Percentiles rank a stretch among this genome's conserved stretches.
Conservation (phyloP, 2,113 vertebrate genomes). For the Myotis yumanensis region DNA sequence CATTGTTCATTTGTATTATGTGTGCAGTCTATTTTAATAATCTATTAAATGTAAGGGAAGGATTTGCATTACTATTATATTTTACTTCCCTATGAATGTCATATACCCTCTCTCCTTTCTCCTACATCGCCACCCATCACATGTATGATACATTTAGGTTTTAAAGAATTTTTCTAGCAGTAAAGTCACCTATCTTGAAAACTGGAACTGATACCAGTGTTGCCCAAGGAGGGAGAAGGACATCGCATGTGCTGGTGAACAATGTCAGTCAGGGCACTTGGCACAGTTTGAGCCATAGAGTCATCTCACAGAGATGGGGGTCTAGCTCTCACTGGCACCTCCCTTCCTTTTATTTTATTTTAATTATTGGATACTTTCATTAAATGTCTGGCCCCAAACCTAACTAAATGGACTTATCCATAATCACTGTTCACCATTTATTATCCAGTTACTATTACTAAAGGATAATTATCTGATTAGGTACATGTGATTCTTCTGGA, state of each 20-base stretch:
- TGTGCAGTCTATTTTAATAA: not conserved
- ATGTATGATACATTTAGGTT: constrained; percentile 28
- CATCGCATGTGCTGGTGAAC: not conserved
- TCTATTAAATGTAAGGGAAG: not conserved
- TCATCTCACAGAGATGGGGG: not conserved
- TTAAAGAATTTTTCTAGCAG: not conserved
- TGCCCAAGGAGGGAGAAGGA: not conserved
- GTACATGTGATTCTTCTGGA: not conserved
- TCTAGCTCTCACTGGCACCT: not conserved
- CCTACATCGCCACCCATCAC: not conserved
- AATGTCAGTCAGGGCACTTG: not conserved
- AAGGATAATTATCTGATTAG: not conserved
- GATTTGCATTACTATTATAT: not conserved
- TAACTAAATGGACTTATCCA: not conserved
- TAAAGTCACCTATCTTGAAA: not conserved
- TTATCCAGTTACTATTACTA: not conserved
- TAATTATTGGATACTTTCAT: not conserved
- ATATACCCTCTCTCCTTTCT: not conserved
- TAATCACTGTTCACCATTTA: constrained; percentile 29
- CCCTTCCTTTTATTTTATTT: not conserved
- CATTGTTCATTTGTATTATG: constrained; percentile 38
- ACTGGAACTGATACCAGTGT: not conserved
- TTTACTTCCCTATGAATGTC: not conserved
- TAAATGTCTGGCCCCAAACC: constrained; percentile 32
- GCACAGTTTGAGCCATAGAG: not conserved